Base-by-base conservation (phyloP, 2,797 vertebrate species). In the Trachops cirrhosus region DNA sequence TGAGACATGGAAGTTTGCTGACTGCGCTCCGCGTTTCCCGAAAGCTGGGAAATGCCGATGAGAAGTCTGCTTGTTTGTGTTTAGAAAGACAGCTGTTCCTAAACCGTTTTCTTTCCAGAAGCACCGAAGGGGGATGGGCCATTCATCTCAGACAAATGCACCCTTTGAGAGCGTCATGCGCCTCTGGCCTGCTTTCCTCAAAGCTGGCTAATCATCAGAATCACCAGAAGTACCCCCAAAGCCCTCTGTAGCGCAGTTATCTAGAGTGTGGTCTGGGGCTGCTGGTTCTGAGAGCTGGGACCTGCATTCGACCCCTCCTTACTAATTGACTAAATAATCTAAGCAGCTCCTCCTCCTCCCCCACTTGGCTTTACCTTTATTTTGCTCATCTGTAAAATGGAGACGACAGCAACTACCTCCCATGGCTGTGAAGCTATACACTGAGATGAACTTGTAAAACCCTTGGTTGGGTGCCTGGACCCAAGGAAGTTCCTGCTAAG, bases 81-180 rank as follows among this genome's bases (percentile, higher is more conserved):
- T 29, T 62, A 22, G 37, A 54, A 59, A 90, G 26, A 95, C 93
- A 39, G n/a, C 57, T 73, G 32, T 52, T 34, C 59, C n/a, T 22
- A 48, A 93, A 11, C 37, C 15, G n/a, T 74, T 50, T 94, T 90
- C 41, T 52, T 92, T 39, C 59, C 64, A 46, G 71, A 89, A 93
- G 62, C 78, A 46, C 21, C 44, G 34, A 29, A 50, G 46, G 39
- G 32, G 19, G 5, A 34, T 15, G 71, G 74, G 24, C 7, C 67
- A 34, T 26, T 50, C 18, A 84, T 64, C 87, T 84, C 67, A 70
- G 75, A 73, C 50, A 62, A 67, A 77, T 50, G 26, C 44, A 32
- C 21, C 34, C 52, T 73, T 73, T 85, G 34, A 57, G 29, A 71
- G 64, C 19, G n/a, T 16, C 70, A 6, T 10, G 32, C 79, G 52